Conservation (phyloP, 2,113 vertebrate genomes). For the Pardalotus punctatus region DNA sequence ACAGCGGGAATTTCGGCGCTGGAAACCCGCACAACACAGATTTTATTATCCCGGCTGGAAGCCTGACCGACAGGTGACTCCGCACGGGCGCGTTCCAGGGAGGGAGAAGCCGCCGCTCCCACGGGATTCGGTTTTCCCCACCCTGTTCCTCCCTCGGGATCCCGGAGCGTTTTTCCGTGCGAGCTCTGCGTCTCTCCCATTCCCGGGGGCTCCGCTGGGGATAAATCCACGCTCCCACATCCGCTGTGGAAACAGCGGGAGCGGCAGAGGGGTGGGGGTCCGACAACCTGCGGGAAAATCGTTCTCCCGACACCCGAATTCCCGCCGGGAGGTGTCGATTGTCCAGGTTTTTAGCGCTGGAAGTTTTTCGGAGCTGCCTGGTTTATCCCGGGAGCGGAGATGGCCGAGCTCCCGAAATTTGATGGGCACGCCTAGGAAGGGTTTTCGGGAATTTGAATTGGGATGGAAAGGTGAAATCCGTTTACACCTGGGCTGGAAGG, state of each 20-base stretch:
- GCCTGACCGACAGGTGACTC: neutral
- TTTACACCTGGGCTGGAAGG: neutral
- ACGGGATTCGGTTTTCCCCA: fast-evolving
- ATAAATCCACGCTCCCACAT: neutral
- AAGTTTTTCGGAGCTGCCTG: neutral
- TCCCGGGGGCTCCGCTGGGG: neutral
- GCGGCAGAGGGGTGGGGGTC: neutral
- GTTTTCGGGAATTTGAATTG: neutral
- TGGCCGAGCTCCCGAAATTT: neutral
- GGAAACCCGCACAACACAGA: fast-evolving
- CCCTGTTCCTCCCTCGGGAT: fast-evolving
- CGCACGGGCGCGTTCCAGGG: fast-evolving
- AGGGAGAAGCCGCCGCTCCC: neutral
- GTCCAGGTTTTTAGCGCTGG: fast-evolving
- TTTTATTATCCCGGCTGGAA: fast-evolving
- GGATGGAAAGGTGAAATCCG: neutral
- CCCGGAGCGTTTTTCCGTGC: neutral
- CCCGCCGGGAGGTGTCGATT: neutral
- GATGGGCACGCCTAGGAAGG: fast-evolving
- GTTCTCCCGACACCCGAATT: neutral
- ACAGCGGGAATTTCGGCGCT: neutral
- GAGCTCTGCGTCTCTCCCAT: neutral
- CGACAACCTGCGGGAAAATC: neutral
- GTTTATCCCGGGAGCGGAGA: neutral
- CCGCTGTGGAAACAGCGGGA: neutral